Percentiles rank a stretch among this genome's conserved stretches.
These are phyloP conservation scores for Umimayanthus chanpuru DNA, from an alignment of 92 coral and sea anemone species.

Conservation along the genomic window DNA sequence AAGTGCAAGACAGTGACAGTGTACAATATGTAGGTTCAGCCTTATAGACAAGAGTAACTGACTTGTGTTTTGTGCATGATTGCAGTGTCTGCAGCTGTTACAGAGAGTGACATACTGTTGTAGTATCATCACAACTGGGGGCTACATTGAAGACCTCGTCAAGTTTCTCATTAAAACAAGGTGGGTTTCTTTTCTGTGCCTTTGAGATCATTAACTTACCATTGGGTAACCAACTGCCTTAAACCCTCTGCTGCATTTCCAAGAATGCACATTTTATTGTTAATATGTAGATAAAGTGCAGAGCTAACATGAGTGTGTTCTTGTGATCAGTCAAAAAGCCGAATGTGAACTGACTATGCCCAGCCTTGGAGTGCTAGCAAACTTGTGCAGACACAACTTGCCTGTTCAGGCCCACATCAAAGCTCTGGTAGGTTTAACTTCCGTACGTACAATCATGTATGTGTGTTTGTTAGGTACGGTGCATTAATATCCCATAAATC, in stretches of 20 bases:
- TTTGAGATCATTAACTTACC: neutral
- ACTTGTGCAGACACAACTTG: conserved; percentile 94
- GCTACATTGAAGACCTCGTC: conserved; percentile 86
- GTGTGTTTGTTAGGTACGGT: neutral
- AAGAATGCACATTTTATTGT: too few relatives aligned
- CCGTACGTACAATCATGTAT: too few relatives aligned
- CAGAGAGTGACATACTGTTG: conserved; percentile 91
- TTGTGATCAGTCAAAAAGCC: conserved; percentile 68
- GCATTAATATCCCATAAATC: too few relatives aligned
- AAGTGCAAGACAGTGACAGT: neutral
- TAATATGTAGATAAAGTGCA: neutral
- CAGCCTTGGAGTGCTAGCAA: conserved; percentile 90
- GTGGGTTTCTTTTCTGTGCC: conserved; percentile 53
- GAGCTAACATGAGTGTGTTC: neutral
- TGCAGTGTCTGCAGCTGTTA: conserved; percentile 84
- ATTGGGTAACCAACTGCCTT: neutral
- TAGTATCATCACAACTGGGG: conserved; percentile 72
- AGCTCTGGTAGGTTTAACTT: conserved; percentile 80
- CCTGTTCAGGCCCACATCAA: conserved; percentile 96
- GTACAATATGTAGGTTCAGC: neutral
- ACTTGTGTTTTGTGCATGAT: conserved; percentile 5
- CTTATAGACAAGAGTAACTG: neutral
- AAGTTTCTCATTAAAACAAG: conserved; percentile 82
- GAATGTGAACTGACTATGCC: conserved; percentile 94
- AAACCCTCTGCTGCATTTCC: too few relatives aligned